Conservation (phyloP, 2,113 vertebrate species). For the Larimichthys polyactis region DNA sequence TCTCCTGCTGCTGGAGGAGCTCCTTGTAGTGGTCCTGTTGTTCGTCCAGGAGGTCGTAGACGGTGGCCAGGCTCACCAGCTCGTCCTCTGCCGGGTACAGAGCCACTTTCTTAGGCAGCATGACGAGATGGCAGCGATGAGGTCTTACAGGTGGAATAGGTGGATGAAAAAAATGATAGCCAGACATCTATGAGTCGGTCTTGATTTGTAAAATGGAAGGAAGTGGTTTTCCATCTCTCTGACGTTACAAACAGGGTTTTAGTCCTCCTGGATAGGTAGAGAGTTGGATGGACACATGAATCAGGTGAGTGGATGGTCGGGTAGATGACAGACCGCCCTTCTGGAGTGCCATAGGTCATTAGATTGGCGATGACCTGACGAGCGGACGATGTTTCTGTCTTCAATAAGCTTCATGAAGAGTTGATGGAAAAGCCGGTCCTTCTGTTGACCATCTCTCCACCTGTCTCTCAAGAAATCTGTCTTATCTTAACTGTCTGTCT, state of each 20-base stretch:
- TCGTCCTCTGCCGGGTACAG: conserved; percentile 74
- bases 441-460: conserved; percentile 19
- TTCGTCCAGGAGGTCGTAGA: conserved; percentile 82
- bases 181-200: conserved; percentile 56
- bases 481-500: background rate
- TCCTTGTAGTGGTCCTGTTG: conserved; percentile 79
- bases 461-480: conserved; percentile 21
- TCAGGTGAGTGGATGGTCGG: background rate
- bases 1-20: conserved; percentile 82
- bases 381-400: conserved; percentile 10
- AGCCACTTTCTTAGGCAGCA: conserved; percentile 75
- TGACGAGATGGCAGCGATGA: conserved; percentile 37
- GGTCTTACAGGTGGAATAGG: conserved; percentile 19
- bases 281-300: background rate
- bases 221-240: conserved; percentile 6
- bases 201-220: background rate
- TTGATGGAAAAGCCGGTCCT: conserved; percentile 36
- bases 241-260: conserved; percentile 29
- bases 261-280: background rate
- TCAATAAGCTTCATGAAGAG: conserved; percentile 11
- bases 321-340: conserved; percentile 36
- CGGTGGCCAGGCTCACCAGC: conserved; percentile 64
- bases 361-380: conserved; percentile 21
- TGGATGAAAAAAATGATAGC: conserved; percentile 38
- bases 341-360: conserved; percentile 17